Conservation (phyloP, 2,113 vertebrate genomes). For the Deroptyus accipitrinus region DNA sequence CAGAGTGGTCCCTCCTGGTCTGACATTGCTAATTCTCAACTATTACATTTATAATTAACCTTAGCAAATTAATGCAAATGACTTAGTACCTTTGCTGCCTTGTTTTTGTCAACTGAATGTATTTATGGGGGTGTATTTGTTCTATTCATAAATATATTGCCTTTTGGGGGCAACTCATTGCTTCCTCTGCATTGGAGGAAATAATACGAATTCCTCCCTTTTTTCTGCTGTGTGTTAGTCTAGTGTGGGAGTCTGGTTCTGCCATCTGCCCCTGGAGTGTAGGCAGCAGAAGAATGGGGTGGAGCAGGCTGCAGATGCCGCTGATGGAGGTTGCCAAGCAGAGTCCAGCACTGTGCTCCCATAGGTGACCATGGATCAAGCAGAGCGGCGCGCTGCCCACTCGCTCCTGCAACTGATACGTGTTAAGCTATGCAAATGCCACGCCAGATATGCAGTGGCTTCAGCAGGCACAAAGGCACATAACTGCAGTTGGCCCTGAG, state of each 20-base stretch:
- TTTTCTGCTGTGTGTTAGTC: not conserved
- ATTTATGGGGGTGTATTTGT: not conserved
- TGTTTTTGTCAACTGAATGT: not conserved
- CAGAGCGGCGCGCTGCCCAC: not conserved
- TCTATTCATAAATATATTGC: not conserved
- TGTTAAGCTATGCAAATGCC: not conserved
- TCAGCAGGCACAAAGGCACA: not conserved
- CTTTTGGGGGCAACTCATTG: not conserved
- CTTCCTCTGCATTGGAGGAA: not conserved
- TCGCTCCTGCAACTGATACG: not conserved
- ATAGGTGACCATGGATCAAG: not conserved
- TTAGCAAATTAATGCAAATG: not conserved
- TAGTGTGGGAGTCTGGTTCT: constrained; percentile 46
- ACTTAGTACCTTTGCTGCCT: not conserved
- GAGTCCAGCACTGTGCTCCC: not conserved
- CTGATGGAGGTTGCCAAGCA: not conserved
- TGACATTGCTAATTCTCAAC: not conserved
- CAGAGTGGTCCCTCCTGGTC: not conserved
- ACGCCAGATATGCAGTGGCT: not conserved
- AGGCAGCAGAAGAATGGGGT: constrained; percentile 47
- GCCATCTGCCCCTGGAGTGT: constrained; percentile 33
- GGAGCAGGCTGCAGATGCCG: constrained; percentile 46
- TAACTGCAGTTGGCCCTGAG: not conserved
- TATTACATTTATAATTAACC: not conserved
- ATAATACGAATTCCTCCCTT: not conserved